Base-by-base conservation (phyloP, 2,797 vertebrate genomes). In the Gallinago nigripennis region DNA sequence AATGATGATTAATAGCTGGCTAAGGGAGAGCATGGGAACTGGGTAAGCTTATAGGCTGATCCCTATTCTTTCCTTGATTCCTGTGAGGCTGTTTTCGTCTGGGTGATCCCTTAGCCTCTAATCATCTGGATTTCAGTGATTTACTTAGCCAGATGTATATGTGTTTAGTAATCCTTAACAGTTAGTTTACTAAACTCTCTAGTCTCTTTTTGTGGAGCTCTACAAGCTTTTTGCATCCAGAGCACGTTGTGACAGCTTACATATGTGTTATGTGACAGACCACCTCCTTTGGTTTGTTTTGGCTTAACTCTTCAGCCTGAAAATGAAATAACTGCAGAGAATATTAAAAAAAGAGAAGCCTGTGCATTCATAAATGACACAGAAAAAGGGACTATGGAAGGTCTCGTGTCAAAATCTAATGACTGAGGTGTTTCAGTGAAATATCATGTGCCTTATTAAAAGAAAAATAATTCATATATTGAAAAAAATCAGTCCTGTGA, bases 211-310 rank as follows among this genome's bases (percentile, higher is more conserved):
- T 21, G 8, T 57, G 66, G 81, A 90, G 23, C 73, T 72, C 2
- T 43, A 31, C 61, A 65, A 90, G 54, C 10, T 70, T 93, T 88
- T 79, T 70, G 78, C 43, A 66, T 70, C 28, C 35, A 58, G 71
- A 77, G 68, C 75, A 48, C 0, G 0, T 39, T 63, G 71, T 82
- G 69, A 72, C 84, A 91, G 68, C 71, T 92, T 63, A 66, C 50
- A 33, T 27, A 72, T 23, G 64, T 85, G 86, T 79, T 88, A 79
- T 37, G 64, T 85, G 82, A 94, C 86, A 84, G 82, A 68, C 45
- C 39, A 48, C 64, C 84, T 91, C 56, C 68, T 66, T 54, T 68
- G 81, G 69, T 93, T 94, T 92, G 68, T 73, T 87, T 89, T 89
- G 82, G 76, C 84, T 89, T 80, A 53, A 48, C 14, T 82, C 39